Percentiles rank a stretch among this genome's conserved stretches.
Evolutionary conservation across 2,113 vertebrate genomes (phyloP).

Genomic region (Nothoprocta pentlandii): DNA sequence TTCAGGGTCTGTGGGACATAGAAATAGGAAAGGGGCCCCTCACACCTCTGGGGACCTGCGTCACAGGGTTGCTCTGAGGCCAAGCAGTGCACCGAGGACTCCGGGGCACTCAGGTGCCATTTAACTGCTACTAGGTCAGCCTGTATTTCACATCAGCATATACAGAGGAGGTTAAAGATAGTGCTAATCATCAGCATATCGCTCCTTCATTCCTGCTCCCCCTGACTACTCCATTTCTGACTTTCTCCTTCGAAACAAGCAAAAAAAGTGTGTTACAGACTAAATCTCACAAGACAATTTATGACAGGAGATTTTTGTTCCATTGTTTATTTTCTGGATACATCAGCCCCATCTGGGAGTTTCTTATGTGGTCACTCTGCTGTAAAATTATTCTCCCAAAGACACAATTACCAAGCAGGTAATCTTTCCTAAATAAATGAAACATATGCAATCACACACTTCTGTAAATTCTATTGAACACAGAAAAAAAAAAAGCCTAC

Average conservation of each 20-base stretch:
- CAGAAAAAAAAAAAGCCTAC: not conserved
- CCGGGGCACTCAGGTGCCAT: not conserved
- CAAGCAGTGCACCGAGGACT: not conserved
- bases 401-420: conserved; percentile 18
- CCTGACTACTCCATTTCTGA: not conserved
- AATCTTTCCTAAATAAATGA: conserved; percentile 37
- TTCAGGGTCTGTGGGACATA: not conserved
- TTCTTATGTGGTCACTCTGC: not conserved
- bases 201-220: not conserved
- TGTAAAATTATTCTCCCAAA: conserved; percentile 33
- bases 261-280: not conserved
- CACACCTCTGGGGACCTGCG: not conserved
- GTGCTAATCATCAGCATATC: not conserved
- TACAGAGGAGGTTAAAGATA: not conserved
- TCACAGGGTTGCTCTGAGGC: not conserved
- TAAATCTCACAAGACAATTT: not conserved
- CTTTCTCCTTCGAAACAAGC: not conserved
- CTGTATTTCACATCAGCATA: not conserved
- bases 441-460: not conserved
- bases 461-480: not conserved
- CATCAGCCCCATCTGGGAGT: conserved; percentile 10
- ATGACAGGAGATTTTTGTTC: not conserved
- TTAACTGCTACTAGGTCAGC: not conserved
- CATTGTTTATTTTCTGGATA: conserved; percentile 12
- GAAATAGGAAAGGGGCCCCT: not conserved